Base-by-base conservation (phyloP, 1,140 invertebrate genomes). In the Subanguina moxae region DNA sequence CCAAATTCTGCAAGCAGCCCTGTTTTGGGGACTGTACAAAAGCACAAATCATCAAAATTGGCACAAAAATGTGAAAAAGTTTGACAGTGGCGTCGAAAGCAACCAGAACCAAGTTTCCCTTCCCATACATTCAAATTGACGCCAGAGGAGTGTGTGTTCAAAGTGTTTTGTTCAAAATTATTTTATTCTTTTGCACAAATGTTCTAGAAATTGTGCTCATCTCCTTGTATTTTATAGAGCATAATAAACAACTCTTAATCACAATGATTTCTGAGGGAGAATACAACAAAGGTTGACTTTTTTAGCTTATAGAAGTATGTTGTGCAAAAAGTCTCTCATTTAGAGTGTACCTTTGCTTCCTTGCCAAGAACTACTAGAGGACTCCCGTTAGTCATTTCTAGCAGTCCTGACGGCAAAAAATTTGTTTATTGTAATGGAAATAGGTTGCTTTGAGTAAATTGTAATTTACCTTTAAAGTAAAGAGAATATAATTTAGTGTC, bases 401-500 rank as follows among this genome's bases (percentile, higher is more conserved):
- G 89, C 25, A 94, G 96, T 87, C 94, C 94, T 11, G 96, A 97
- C 84, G 93, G 93, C 52, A 93, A 94, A 78, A 96, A 92, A 81
- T 93, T 97, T 83, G 86, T 98, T 23, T 99, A 98, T 83, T 90
- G 91, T 43, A 95, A 97, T 87, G 93, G 93, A 73, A 94, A 95
- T 82, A 94, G 32, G 32, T 38, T 38, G 11, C 11, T 38, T 38
- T 38, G 11, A 38, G 32, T 5, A 11, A 38, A 11, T 38, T 38
- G 3, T 38, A 11, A 5, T 38, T 38, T 38, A 11, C 3, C 11
- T 38, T 38, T 38, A 38, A 38, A 11, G 3, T 5, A 38, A 38
- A 38, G 32, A 38, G 32, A 38, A n/a, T n/a, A n/a, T n/a, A 11
- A 38, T 38, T 38, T 38, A 38, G 90, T 81, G 92, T 99, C 48